phyloP scores from a whole-genome alignment of 2,113 vertebrate species.

The Chrysochloris asiatica region DNA sequence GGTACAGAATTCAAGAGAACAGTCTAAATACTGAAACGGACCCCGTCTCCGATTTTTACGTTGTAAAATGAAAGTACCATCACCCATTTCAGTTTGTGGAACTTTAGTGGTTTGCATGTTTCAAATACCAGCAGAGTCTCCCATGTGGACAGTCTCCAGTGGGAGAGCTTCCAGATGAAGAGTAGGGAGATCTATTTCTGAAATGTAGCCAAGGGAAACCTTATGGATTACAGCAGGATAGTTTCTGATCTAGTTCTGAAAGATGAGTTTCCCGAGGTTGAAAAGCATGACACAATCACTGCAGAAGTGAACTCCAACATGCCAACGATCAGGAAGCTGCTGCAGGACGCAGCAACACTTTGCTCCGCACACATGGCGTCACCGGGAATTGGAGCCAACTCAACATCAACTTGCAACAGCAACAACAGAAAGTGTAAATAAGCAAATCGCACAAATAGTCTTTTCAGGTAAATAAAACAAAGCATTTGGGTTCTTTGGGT shows the following conservation, averaged over 20 bases:
- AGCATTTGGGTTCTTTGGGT: background rate
- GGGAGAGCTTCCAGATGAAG: background rate
- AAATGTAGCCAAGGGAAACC: background rate
- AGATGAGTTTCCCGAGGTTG: background rate
- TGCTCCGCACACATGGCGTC: background rate
- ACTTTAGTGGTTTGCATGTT: background rate
- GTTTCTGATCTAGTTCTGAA: background rate
- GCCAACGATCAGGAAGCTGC: background rate
- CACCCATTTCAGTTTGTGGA: background rate
- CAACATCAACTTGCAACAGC: background rate
- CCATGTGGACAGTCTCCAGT: background rate
- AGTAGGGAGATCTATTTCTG: background rate
- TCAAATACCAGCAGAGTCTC: background rate
- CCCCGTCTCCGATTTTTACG: background rate
- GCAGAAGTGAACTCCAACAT: background rate
- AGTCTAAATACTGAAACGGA: background rate
- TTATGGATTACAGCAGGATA: background rate
- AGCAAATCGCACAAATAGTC: background rate
- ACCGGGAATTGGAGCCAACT: background rate
- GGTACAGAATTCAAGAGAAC: background rate
- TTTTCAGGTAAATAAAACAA: background rate
- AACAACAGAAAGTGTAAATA: background rate
- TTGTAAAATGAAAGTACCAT: background rate
- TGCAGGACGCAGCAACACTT: background rate
- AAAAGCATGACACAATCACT: background rate